Base-by-base conservation (phyloP, 1,140 invertebrate species). In the Lepidurus couesii region DNA sequence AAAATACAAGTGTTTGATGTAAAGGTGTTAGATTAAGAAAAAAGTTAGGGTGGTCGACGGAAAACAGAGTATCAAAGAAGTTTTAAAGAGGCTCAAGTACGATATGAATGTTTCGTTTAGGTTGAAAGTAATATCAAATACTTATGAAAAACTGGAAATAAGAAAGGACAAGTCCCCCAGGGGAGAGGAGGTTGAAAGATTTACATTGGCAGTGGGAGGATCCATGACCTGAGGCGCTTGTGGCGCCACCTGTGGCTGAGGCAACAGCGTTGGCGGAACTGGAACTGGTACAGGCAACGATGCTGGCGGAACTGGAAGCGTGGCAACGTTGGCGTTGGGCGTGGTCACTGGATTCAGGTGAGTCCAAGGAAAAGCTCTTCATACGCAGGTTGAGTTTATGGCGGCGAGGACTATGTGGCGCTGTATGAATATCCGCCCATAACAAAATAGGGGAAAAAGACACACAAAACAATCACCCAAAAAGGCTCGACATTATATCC, bases 301-400 rank as follows among this genome's bases (percentile, higher is more conserved):
- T 81, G 81, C 81, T 83, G 80, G 82, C 44, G 9, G 78, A 76
- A 65, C 79, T 80, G 82, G 85, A 85, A 80, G 88, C 74, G 89
- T 90, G 82, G 89, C 90, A 82, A 89, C 89, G 47, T 87, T 89
- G 73, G 87, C 94, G 86, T 85, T 93, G 91, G 73, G 89, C 89
- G 82, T 94, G 92, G 85, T 96, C 94, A 24, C 93, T 92, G 78
- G 94, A 94, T 86, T 98, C 96, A 26, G 95, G 95, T 11, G 95
- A 96, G 85, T 98, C 96, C 89, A 98, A 86, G 65, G 95, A 98
- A 82, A 98, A 90, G 84, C 94, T 96, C 89, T 98, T 98, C 96
- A 98, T 98, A 83, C 96, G 90, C 85, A 97, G 90, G 87, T 97
- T 97, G 86, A 98, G 89, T 87, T 96, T 95, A 1, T 77, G 77